These are phyloP conservation scores for Teleogryllus oceanicus DNA, from an alignment of 2,888 invertebrate genomes.

Conservation along the genomic window DNA sequence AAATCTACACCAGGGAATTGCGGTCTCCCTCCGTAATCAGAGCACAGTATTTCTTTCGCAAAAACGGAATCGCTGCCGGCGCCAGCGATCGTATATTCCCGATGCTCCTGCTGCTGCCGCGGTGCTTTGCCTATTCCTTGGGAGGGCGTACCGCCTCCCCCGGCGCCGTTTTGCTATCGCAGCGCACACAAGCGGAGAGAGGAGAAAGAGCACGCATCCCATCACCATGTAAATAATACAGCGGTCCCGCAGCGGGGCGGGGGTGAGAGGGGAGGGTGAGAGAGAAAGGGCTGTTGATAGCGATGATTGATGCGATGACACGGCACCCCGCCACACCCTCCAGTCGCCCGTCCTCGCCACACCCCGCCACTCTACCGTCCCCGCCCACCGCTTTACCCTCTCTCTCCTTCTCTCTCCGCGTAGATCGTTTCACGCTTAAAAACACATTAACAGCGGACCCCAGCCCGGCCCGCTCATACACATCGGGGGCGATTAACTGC, in stretches of 20 bases:
- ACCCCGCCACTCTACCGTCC: neutral
- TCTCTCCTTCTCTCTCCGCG: neutral
- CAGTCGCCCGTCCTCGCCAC: neutral
- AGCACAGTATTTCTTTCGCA: too few relatives aligned
- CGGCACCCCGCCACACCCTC: neutral
- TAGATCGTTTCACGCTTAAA: slow-evolving; percentile 18
- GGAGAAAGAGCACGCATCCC: neutral
- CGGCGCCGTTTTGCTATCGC: too few relatives aligned
- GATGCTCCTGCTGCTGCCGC: too few relatives aligned
- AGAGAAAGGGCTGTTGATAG: neutral
- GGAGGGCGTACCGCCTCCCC: too few relatives aligned
- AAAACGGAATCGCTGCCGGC: too few relatives aligned
- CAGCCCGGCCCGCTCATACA: neutral
- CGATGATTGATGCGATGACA: slow-evolving; percentile 18
- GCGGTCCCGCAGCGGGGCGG: neutral
- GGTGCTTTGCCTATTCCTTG: too few relatives aligned
- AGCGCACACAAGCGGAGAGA: too few relatives aligned
- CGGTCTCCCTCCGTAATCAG: too few relatives aligned
- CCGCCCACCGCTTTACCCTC: neutral
- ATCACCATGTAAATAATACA: neutral
- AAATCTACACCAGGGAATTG: too few relatives aligned
- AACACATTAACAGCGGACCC: neutral
- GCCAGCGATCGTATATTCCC: too few relatives aligned
- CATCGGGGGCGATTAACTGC: neutral
- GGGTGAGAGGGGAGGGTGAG: neutral